Conservation (phyloP, 2,797 vertebrate species). For the Pseudopleuronectes americanus region DNA sequence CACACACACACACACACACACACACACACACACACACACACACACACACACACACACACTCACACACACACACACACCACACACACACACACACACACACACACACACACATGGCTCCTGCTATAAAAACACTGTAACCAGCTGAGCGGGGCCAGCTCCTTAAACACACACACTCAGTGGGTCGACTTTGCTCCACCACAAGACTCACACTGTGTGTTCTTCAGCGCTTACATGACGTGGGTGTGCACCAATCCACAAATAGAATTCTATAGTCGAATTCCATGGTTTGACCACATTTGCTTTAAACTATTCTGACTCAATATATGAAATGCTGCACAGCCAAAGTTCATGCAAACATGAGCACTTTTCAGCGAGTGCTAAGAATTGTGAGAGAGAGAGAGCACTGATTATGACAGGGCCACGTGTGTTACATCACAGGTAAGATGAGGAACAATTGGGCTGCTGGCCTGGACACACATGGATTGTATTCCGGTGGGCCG, state of each 20-base stretch:
- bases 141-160: constrained; percentile 69
- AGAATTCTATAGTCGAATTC: neutral
- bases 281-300: constrained; percentile 6
- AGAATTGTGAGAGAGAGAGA: neutral
- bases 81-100: neutral
- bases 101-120: constrained; percentile 19
- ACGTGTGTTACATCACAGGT: constrained; percentile 39
- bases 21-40: no score
- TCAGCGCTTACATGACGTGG: constrained; percentile 21
- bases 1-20: no score
- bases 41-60: no score
- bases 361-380: neutral
- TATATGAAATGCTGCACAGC: constrained; percentile 3
- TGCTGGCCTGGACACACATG: neutral
- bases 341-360: constrained; percentile 16
- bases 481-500: constrained; percentile 10
- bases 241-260: constrained; percentile 21
- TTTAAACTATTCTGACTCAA: constrained; percentile 14
- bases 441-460: neutral
- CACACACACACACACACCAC: no score
- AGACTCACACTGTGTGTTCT: constrained; percentile 12
- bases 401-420: constrained; percentile 2
- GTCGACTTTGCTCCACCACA: constrained; percentile 41
- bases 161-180: constrained; percentile 64
- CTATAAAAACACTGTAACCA: constrained; percentile 66